These are phyloP conservation scores for Brienomyrus brachyistius DNA, from an alignment of 2,113 vertebrate genomes.

Conservation along the genomic window DNA sequence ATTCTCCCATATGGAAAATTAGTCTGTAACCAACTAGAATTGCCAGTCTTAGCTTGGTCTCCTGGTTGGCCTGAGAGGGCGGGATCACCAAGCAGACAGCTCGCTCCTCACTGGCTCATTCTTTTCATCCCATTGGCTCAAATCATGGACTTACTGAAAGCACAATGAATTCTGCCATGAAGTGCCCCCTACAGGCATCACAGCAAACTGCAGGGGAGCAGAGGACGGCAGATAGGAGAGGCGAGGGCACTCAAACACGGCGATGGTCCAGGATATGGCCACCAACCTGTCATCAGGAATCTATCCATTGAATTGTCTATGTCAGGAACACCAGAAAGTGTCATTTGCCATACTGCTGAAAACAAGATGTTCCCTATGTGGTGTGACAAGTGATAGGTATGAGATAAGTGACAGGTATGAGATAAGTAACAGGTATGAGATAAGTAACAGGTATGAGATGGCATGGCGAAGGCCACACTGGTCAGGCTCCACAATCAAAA, in stretches of 20 bases:
- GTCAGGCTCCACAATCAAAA: constrained; percentile 56
- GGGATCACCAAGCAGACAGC: not conserved
- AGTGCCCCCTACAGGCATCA: not conserved
- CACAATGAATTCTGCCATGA: not conserved
- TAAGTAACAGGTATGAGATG: not conserved
- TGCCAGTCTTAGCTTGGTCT: not conserved
- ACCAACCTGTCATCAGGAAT: not conserved
- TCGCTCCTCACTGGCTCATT: not conserved
- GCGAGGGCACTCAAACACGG: not conserved
- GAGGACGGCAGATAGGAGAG: not conserved
- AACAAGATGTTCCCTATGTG: not conserved
- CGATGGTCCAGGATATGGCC: not conserved
- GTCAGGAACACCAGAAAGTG: not conserved
- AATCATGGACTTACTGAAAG: not conserved
- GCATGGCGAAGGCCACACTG: constrained; percentile 43
- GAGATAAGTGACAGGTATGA: not conserved
- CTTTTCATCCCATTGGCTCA: not conserved
- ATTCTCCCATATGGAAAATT: not conserved
- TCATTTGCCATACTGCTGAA: not conserved
- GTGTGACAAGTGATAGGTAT: not conserved
- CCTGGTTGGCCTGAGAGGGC: not conserved
- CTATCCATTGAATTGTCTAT: not conserved
- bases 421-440: not conserved
- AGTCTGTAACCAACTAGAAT: not conserved
- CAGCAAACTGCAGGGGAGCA: not conserved